phyloP scores from a whole-genome alignment of 2,797 vertebrate species.

The Macroramphosus scolopax region DNA sequence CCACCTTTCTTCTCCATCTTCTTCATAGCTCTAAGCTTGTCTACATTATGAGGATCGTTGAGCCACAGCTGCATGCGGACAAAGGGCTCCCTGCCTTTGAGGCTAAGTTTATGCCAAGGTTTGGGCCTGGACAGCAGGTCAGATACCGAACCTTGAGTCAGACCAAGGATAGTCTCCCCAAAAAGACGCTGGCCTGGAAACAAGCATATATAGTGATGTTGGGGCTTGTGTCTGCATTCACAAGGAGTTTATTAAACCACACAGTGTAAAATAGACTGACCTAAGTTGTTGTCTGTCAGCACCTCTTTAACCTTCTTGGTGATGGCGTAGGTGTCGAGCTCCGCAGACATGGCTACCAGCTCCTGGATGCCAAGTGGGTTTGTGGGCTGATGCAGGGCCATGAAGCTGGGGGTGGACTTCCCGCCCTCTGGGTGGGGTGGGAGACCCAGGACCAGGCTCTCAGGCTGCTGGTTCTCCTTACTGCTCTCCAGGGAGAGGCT shows the following conservation, averaged over 20 bases:
- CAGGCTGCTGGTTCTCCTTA: constrained; percentile 96
- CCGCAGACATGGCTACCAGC: constrained; percentile 93
- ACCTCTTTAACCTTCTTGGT: constrained; percentile 99
- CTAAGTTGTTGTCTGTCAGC: constrained; percentile 97
- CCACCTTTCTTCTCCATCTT: constrained; percentile 98
- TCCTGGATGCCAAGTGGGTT: constrained; percentile 91
- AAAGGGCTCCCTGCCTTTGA: constrained; percentile 97
- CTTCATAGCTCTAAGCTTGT: constrained; percentile 96
- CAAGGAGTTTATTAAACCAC: too few species aligned
- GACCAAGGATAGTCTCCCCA: constrained; percentile 94
- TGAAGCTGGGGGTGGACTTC: constrained; percentile 74
- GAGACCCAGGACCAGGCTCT: constrained; percentile 71
- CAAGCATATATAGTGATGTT: constrained; percentile 9
- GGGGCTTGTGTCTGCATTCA: neutral
- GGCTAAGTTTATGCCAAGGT: constrained; percentile 97
- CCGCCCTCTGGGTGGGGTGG: constrained; percentile 70
- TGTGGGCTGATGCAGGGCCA: constrained; percentile 73
- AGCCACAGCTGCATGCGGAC: constrained; percentile 99
- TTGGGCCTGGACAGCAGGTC: constrained; percentile 97
- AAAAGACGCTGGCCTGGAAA: constrained; percentile 91
- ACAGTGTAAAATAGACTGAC: constrained; percentile 66
- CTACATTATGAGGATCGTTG: constrained; percentile 93
- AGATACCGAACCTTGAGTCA: constrained; percentile 97
- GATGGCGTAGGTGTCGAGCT: constrained; percentile 95
- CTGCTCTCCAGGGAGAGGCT: constrained; percentile 89